These are phyloP conservation scores for Phenganax subtilis DNA, from an alignment of 92 coral and sea anemone genomes.

Conservation along the genomic window DNA sequence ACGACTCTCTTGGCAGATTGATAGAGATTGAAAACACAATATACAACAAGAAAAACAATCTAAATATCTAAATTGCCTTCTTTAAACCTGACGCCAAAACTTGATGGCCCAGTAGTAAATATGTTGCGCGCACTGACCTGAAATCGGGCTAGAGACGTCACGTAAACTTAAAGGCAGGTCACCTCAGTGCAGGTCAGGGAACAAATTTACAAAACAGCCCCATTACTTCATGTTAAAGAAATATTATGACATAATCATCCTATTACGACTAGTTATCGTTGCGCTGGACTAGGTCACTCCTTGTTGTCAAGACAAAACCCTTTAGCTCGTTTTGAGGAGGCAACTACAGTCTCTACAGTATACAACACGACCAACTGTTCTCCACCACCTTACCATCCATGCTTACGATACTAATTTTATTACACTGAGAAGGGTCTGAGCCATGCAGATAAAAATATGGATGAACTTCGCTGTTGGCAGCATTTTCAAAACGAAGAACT, in stretches of 20 bases:
- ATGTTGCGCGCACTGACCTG: neutral
- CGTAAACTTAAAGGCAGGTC: too few relatives aligned
- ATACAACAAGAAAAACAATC: neutral
- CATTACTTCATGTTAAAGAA: too few relatives aligned
- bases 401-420: neutral
- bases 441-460: conserved; percentile 19
- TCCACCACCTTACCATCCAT: neutral
- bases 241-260: too few relatives aligned
- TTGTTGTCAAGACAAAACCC: too few relatives aligned
- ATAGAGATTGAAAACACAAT: conserved; percentile 16
- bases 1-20: neutral
- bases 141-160: neutral
- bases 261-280: too few relatives aligned
- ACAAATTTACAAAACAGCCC: too few relatives aligned
- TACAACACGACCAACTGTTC: too few relatives aligned
- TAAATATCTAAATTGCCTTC: neutral
- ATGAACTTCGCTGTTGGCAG: neutral
- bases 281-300: too few relatives aligned
- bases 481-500: neutral
- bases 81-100: conserved; percentile 20
- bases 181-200: too few relatives aligned
- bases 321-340: too few relatives aligned
- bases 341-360: too few relatives aligned
- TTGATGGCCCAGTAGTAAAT: neutral
- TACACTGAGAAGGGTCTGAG: neutral